phyloP scores from a whole-genome alignment of 2,888 invertebrate genomes.

The Cetonia aurata region DNA sequence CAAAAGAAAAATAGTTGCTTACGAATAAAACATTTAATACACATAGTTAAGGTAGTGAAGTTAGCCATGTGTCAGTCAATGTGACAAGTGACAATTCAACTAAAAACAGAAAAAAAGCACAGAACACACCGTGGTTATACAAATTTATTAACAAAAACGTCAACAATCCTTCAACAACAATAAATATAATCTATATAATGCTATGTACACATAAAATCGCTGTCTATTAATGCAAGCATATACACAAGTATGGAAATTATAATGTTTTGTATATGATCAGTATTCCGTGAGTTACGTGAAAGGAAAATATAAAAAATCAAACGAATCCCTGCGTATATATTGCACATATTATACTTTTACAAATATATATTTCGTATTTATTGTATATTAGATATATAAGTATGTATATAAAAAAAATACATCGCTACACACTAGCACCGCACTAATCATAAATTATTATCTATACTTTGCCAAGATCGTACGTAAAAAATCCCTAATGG shows the following conservation, averaged over 20 bases:
- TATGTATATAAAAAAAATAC: too few relatives aligned
- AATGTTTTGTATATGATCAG: not conserved
- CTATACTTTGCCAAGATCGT: constrained; percentile 53
- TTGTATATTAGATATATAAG: not conserved
- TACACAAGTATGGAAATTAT: not conserved
- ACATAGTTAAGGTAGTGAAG: too few relatives aligned
- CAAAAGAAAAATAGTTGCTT: too few relatives aligned
- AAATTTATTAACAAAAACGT: constrained; percentile 51
- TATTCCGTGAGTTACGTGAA: too few relatives aligned
- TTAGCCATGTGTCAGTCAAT: too few relatives aligned
- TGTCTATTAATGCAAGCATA: not conserved
- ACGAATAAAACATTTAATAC: too few relatives aligned
- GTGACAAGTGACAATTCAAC: not conserved
- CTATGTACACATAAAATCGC: constrained; percentile 24
- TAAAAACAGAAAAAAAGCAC: not conserved
- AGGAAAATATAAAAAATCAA: too few relatives aligned
- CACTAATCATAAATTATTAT: constrained; percentile 13
- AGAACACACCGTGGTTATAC: constrained; percentile 21
- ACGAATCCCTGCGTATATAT: not conserved
- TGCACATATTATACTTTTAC: not conserved
- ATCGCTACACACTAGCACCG: too few relatives aligned
- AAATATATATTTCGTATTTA: constrained; percentile 7
- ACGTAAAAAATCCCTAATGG: constrained; percentile 75
- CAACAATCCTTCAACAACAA: constrained; percentile 52
- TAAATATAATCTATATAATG: constrained; percentile 43